phyloP scores from a whole-genome alignment of 1,140 invertebrate genomes.

The Cheumatopsyche charites region DNA sequence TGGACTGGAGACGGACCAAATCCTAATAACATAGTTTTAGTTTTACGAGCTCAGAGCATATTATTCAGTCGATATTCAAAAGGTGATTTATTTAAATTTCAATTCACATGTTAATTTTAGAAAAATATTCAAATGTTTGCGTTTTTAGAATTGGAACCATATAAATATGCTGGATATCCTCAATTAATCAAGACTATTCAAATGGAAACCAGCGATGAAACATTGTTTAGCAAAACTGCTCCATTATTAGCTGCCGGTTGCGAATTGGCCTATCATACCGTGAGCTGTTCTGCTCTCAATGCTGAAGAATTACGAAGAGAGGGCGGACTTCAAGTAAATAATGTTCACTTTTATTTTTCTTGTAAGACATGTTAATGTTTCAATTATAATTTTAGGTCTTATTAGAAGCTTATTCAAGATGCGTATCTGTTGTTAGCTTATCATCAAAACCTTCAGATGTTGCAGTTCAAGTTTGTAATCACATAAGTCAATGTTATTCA shows the following conservation, averaged over 20 bases:
- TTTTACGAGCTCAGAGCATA: constrained; percentile 95
- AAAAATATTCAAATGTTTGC: constrained; percentile 7
- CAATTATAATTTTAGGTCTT: constrained; percentile 66
- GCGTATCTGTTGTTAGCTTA: constrained; percentile 84
- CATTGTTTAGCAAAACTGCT: constrained; percentile 88
- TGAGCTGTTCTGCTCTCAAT: constrained; percentile 95
- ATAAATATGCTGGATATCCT: constrained; percentile 99
- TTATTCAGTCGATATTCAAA: constrained; percentile 90
- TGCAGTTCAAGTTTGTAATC: constrained; percentile 90
- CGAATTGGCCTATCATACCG: constrained; percentile 95
- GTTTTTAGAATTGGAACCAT: constrained; percentile 82
- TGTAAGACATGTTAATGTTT: neutral
- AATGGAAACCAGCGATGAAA: constrained; percentile 91
- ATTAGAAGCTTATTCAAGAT: constrained; percentile 87
- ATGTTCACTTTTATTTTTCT: neutral
- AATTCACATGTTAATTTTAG: constrained; percentile 17
- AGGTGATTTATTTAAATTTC: constrained; percentile 62
- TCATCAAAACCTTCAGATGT: constrained; percentile 81
- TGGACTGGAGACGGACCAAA: constrained; percentile 91
- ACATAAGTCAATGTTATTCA: constrained; percentile 90
- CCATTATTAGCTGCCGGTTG: constrained; percentile 88
- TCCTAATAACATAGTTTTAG: constrained; percentile 95
- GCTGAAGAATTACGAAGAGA: constrained; percentile 96
- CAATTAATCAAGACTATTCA: constrained; percentile 96
- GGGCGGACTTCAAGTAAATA: constrained; percentile 81